A percentile compares a stretch with the other conserved stretches of the same genome.
Conservation (phyloP, 2,888 invertebrate species). For the Pachymerium ferrugineum region DNA sequence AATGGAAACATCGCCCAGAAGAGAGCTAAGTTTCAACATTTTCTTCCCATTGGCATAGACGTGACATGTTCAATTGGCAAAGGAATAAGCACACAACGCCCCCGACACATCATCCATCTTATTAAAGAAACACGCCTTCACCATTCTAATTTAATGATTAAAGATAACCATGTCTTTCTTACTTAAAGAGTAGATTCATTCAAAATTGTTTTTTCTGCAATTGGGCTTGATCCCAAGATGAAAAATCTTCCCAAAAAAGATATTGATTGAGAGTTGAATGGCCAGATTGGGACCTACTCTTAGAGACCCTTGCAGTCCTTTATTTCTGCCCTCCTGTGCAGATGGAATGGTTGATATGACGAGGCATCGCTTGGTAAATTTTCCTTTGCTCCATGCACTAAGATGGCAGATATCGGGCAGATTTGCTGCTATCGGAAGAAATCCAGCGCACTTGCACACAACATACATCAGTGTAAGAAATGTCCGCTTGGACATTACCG, state of each 20-base stretch:
- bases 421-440: conserved; percentile 9
- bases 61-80: background rate
- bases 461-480: background rate
- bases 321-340: background rate
- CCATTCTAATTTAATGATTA: background rate
- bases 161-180: too few relatives aligned
- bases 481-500: background rate
- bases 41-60: background rate
- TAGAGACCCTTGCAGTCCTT: too few relatives aligned
- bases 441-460: background rate
- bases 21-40: background rate
- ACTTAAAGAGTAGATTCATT: too few relatives aligned
- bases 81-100: background rate
- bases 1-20: background rate
- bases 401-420: background rate
- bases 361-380: conserved; percentile 13
- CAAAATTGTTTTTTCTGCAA: too few relatives aligned
- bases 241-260: too few relatives aligned
- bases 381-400: background rate
- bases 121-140: background rate
- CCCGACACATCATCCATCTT: background rate
- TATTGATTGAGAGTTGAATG: background rate
- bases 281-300: background rate
- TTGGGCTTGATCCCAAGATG: too few relatives aligned
- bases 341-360: background rate